These are phyloP conservation scores for Spilarctia lutea DNA, from an alignment of 2,888 invertebrate species.

Conservation along the genomic window DNA sequence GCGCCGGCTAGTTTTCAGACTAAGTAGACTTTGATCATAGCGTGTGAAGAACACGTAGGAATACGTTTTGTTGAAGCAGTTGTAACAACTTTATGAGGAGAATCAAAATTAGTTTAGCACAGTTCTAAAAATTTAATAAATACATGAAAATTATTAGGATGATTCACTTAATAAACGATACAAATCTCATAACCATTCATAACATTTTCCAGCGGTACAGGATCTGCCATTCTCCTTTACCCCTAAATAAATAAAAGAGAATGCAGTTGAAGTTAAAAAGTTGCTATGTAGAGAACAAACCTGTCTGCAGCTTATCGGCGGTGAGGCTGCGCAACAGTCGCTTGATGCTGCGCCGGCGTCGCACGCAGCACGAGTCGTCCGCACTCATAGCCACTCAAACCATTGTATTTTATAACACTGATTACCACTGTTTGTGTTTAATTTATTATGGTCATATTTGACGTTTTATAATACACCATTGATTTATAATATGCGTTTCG, in stretches of 20 bases:
- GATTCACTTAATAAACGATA: too few species aligned
- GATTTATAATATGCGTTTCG: neutral
- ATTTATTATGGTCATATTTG: conserved; percentile 20
- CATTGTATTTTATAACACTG: conserved; percentile 27
- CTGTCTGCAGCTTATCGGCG: conserved; percentile 80
- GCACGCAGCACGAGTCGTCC: conserved; percentile 75
- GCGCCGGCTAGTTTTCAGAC: too few species aligned
- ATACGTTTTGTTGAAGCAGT: too few species aligned
- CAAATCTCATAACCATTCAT: too few species aligned
- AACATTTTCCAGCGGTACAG: too few species aligned
- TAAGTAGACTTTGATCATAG: too few species aligned
- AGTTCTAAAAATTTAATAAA: too few species aligned
- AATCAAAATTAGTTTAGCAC: too few species aligned
- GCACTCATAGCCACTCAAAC: conserved; percentile 64
- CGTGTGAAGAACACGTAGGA: too few species aligned
- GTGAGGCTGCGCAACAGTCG: conserved; percentile 82
- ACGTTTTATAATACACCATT: neutral
- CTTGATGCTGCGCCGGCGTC: conserved; percentile 83
- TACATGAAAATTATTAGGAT: too few species aligned
- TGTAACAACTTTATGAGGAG: too few species aligned
- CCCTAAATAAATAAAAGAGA: neutral
- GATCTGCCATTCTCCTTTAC: too few species aligned
- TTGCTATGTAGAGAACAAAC: conserved; percentile 41
- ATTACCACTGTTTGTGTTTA: conserved; percentile 20
- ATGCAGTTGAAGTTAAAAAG: neutral